phyloP scores from a whole-genome alignment of 2,113 vertebrate genomes.

The Chaenocephalus aceratus region DNA sequence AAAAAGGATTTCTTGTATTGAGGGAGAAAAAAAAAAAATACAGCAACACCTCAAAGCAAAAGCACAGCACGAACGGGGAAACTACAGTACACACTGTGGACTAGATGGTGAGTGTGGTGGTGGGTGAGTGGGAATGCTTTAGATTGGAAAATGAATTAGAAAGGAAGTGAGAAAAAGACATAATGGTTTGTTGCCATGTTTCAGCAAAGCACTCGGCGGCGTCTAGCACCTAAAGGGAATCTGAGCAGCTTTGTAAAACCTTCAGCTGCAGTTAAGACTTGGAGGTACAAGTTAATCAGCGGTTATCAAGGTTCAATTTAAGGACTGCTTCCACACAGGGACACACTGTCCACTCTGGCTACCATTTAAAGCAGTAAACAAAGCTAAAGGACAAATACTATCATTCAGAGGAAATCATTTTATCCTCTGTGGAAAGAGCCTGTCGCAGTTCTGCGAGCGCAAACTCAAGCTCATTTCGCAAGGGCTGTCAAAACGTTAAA shows the following conservation, averaged over 20 bases:
- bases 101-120: conserved; percentile 61
- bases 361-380: conserved; percentile 40
- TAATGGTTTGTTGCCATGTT: conserved; percentile 54
- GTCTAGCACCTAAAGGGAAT: conserved; percentile 38
- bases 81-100: conserved; percentile 38
- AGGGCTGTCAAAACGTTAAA: conserved; percentile 63
- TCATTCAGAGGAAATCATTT: conserved; percentile 42
- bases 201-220: conserved; percentile 46
- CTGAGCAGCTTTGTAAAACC: conserved; percentile 45
- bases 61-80: conserved; percentile 65
- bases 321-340: conserved; percentile 37
- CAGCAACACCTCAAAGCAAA: conserved; percentile 69
- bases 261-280: conserved; percentile 43
- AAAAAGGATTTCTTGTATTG: conserved; percentile 79
- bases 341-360: conserved; percentile 25
- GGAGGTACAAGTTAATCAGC: conserved; percentile 50
- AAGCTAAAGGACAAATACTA: conserved; percentile 32
- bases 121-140: conserved; percentile 66
- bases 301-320: conserved; percentile 46
- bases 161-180: conserved; percentile 46
- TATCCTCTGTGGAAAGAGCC: conserved; percentile 51
- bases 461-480: conserved; percentile 73
- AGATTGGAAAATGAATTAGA: conserved; percentile 68
- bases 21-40: conserved; percentile 68
- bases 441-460: conserved; percentile 65